Evolutionary conservation across 2,888 invertebrate genomes (phyloP).

Genomic region (Leptinotarsa tumamoca): DNA sequence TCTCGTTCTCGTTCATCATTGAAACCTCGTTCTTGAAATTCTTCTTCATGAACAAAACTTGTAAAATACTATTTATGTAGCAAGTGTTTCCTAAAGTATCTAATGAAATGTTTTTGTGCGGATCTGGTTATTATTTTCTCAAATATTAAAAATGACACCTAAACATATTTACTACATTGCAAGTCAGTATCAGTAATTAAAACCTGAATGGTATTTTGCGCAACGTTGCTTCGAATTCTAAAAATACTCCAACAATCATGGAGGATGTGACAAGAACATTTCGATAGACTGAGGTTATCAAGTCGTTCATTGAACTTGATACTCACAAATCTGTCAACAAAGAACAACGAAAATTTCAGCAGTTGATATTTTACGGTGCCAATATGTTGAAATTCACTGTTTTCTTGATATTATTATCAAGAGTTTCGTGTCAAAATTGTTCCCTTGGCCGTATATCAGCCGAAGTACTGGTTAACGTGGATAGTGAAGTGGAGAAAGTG

Average conservation of each 20-base stretch:
- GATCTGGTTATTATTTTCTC: too few species aligned
- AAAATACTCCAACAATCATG: slow-evolving; percentile 12
- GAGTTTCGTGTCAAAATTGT: slow-evolving; percentile 27
- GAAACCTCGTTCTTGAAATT: too few species aligned
- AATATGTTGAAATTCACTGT: slow-evolving; percentile 31
- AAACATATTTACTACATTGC: neutral
- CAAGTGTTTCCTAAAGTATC: too few species aligned
- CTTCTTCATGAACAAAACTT: too few species aligned
- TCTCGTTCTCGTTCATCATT: too few species aligned
- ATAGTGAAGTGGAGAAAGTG: slow-evolving; percentile 44
- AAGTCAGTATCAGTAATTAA: neutral
- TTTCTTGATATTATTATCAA: slow-evolving; percentile 21
- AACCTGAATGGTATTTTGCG: neutral
- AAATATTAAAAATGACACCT: too few species aligned
- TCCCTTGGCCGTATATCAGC: slow-evolving; percentile 8
- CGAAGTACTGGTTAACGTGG: slow-evolving; percentile 35
- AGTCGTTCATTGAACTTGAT: slow-evolving; percentile 7
- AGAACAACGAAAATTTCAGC: slow-evolving; percentile 27
- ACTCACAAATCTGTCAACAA: slow-evolving; percentile 18
- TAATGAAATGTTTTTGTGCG: too few species aligned
- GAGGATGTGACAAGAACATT: slow-evolving; percentile 18
- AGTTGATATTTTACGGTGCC: slow-evolving; percentile 23
- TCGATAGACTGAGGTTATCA: slow-evolving; percentile 21
- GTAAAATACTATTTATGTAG: too few species aligned
- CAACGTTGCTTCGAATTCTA: neutral